Evolutionary conservation across 2,113 vertebrate genomes (phyloP), one percentile per base, ranked within the genome.

Genomic region (Mola mola): DNA sequence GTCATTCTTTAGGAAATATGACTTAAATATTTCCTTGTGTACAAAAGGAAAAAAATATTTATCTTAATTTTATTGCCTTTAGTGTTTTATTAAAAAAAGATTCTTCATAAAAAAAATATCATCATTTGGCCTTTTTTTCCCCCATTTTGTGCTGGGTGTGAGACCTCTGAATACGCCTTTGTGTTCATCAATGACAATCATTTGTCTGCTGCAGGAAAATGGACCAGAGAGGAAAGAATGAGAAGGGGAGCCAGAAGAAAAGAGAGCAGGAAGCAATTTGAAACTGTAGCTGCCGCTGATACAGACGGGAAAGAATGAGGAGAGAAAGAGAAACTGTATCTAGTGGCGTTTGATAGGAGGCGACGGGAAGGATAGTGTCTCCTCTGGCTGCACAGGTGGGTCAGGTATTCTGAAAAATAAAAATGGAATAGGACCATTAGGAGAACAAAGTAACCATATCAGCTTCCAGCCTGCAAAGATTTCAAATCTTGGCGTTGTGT

Each of bases 21-120:
- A 86, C 77, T 82, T 70, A 82, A 84, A 87, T 89, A 87, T 93
- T 92, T 92, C 85, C 84, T 74, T 75, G 50, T 92, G 89, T 88
- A 91, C 79, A 89, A 89, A 88, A 84, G 81, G 82, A 85, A 78
- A 87, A 83, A 88, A 87, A 84, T 93, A 92, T 93, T 93, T 93
- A 93, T 92, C 92, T 92, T 93, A 91, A 93, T 90, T 92, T 93
- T 92, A 93, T 92, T 92, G 89, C 86, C 86, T 90, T 91, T 91
- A 89, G 86, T 88, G 88, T 92, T 93, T 90, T 72, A 92, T 90
- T 91, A 91, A 93, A 90, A 86, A 89, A 88, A 69, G 49, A 86
- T 84, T 86, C 76, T 85, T 89, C 83, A 66, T 65, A 67, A 86
- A 68, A 20, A 53, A 67, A 37, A 8, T 1, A 24, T 20, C 8